Evolutionary conservation across 2,113 vertebrate genomes (phyloP).

Genomic region (Ammodramus savannarum): DNA sequence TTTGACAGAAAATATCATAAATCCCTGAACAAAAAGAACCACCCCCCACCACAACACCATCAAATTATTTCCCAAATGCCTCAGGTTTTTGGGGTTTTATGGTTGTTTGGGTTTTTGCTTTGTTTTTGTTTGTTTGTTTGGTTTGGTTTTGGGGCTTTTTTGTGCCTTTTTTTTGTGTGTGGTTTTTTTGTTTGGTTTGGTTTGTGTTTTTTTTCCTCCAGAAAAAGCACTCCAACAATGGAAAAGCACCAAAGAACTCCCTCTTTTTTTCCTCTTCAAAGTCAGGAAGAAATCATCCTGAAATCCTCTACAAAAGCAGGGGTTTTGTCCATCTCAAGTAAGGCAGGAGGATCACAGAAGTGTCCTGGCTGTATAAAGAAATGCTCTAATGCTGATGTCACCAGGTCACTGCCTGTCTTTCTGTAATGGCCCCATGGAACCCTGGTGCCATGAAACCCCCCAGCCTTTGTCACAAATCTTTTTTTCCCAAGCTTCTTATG

Average conservation of each 20-base stretch:
- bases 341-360: not conserved
- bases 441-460: not conserved
- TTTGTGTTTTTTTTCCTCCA: not conserved
- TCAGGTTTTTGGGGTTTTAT: not conserved
- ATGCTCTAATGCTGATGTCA: not conserved
- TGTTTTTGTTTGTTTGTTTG: not conserved
- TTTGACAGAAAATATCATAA: not conserved
- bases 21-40: not conserved
- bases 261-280: not conserved
- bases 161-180: not conserved
- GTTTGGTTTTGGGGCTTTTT: too few relatives aligned
- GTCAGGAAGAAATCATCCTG: not conserved
- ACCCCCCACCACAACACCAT: not conserved
- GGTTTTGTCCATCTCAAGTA: not conserved
- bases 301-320: not conserved
- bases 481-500: not conserved
- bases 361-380: not conserved
- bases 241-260: not conserved
- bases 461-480: not conserved
- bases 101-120: too few relatives aligned
- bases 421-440: accelerated
- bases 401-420: not conserved
- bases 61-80: not conserved
- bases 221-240: not conserved
- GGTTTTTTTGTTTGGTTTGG: not conserved